A percentile compares a stretch with the other conserved stretches of the same genome.
These are phyloP conservation scores for Drosophila takahashii DNA, from an alignment of 1,140 invertebrate species.

Conservation along the genomic window DNA sequence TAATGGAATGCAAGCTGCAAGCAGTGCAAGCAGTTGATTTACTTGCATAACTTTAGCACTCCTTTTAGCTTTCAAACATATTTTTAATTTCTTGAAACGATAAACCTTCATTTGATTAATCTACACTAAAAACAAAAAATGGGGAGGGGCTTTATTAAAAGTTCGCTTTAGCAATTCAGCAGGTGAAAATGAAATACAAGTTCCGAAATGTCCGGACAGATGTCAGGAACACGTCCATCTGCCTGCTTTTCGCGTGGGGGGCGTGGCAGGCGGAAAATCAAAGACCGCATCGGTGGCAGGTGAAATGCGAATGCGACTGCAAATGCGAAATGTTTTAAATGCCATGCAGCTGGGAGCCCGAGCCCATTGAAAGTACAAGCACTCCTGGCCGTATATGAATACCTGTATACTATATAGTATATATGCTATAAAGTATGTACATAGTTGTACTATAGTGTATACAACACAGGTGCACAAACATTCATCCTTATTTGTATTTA, in stretches of 20 bases:
- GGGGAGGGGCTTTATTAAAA: too few relatives aligned
- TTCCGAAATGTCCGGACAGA: constrained; percentile 20
- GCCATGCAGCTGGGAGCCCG: constrained; percentile 24
- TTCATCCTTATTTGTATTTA: constrained; percentile 9
- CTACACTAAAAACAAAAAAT: too few relatives aligned
- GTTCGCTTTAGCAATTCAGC: neutral
- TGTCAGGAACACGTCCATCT: constrained; percentile 9
- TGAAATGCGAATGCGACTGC: neutral
- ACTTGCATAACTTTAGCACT: too few relatives aligned
- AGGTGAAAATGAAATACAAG: neutral
- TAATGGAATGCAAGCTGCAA: too few relatives aligned
- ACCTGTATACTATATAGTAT: neutral
- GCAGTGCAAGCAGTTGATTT: too few relatives aligned
- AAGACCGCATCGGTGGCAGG: constrained; percentile 35
- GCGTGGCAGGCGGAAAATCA: constrained; percentile 34
- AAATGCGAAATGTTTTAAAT: constrained; percentile 36
- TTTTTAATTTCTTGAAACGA: too few relatives aligned
- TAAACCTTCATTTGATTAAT: too few relatives aligned
- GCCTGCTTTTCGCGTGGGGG: constrained; percentile 6
- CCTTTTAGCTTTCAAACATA: too few relatives aligned
- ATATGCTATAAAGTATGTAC: neutral
- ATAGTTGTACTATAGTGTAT: neutral
- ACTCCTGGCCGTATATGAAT: constrained; percentile 10
- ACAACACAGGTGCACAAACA: constrained; percentile 1
- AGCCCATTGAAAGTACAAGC: constrained; percentile 39